These are phyloP conservation scores for Anabacerthia variegaticeps DNA, from an alignment of 2,797 vertebrate genomes.

Conservation along the genomic window DNA sequence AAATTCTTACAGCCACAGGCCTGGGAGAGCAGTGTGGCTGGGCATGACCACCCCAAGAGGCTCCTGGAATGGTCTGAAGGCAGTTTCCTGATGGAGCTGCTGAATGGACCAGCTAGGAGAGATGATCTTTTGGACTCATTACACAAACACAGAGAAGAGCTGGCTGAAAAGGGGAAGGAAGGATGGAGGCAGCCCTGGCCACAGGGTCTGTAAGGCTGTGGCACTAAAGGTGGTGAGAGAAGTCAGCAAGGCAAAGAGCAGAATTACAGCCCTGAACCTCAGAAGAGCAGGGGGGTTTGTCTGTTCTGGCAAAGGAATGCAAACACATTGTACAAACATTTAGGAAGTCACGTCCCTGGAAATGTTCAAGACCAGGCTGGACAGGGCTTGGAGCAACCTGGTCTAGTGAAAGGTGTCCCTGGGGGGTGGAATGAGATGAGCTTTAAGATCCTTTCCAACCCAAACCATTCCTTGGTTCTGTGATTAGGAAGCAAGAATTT, in stretches of 20 bases:
- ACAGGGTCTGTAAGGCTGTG: not conserved
- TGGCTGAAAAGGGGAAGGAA: not conserved
- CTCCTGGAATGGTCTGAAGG: not conserved
- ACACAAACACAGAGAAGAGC: not conserved
- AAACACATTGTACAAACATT: not conserved
- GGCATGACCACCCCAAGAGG: not conserved
- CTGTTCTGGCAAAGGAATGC: not conserved
- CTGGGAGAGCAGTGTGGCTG: not conserved
- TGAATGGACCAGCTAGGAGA: not conserved
- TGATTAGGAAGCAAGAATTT: not conserved
- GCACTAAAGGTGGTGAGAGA: not conserved
- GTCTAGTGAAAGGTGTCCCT: not conserved
- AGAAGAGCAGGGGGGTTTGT: not conserved
- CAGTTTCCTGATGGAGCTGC: not conserved
- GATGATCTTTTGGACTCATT: not conserved
- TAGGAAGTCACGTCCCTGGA: not conserved
- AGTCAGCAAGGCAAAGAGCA: not conserved
- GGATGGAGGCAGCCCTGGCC: not conserved
- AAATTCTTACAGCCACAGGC: not conserved
- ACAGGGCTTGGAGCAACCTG: not conserved
- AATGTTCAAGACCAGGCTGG: not conserved
- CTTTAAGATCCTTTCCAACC: not conserved
- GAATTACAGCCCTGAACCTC: not conserved
- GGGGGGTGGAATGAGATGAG: not conserved
- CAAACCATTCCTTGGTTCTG: not conserved